Evolutionary conservation across 1,140 invertebrate genomes (phyloP).

Genomic region (Zaprionus ornatus): DNA sequence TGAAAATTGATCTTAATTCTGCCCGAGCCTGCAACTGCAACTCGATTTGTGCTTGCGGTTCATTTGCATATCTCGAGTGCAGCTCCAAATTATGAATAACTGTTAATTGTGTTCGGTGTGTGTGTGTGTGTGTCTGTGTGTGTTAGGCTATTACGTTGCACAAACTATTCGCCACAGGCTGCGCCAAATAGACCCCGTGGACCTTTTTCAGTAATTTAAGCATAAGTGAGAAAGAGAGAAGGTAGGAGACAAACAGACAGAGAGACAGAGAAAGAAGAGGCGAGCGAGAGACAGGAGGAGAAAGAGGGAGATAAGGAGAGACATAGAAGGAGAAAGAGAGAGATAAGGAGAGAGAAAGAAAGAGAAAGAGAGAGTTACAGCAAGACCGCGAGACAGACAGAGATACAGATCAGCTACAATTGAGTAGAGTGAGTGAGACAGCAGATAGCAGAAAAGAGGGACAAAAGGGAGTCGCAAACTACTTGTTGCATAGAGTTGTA

Average conservation of each 20-base stretch:
- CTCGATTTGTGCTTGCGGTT: constrained; percentile 21
- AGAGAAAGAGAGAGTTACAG: neutral
- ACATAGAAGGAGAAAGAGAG: too few species aligned
- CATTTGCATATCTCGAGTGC: constrained; percentile 48
- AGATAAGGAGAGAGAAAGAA: neutral
- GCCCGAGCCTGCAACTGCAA: constrained; percentile 6
- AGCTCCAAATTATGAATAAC: constrained; percentile 49
- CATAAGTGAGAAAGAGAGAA: neutral
- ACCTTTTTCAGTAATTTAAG: constrained; percentile 26
- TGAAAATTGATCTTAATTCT: constrained; percentile 62
- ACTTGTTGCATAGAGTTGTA: neutral
- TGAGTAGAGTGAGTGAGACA: neutral
- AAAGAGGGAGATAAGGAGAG: neutral
- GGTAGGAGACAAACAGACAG: neutral
- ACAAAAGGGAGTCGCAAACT: neutral
- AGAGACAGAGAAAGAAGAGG: neutral
- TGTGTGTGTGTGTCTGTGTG: neutral
- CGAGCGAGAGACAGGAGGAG: neutral
- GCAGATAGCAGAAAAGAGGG: neutral
- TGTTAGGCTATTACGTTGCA: constrained; percentile 52
- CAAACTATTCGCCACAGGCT: constrained; percentile 25
- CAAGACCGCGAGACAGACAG: neutral
- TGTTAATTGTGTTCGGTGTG: constrained; percentile 46
- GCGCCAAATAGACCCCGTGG: constrained; percentile 13
- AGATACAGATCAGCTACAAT: neutral